Evolutionary conservation across 2,113 vertebrate genomes (phyloP), one percentile per base, ranked within the genome.

Genomic region (Pomatorhinus ruficollis): DNA sequence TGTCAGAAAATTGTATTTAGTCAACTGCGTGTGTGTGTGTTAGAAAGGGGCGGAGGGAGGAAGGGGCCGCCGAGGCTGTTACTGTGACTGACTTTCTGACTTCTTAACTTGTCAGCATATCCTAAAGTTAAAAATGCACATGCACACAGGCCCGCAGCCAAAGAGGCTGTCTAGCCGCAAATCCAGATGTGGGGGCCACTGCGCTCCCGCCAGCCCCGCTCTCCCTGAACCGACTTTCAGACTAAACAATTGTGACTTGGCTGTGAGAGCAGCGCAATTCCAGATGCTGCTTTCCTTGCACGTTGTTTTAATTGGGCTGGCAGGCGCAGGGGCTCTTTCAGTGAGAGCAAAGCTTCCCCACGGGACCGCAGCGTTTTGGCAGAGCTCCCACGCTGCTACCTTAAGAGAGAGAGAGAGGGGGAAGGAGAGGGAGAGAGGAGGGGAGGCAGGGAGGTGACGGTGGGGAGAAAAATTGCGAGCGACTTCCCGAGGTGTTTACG

Each of bases 231-330:
- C 96, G 97, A 97, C 97, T 98, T 98, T 98, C 98, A 99, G 99
- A 99, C 99, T 99, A 99, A 99, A 99, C 99, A 99, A 99, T 99
- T 98, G 98, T 98, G 98, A 98, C 99, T 99, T 98, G 98, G 98
- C 99, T 99, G 98, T 98, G 98, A 99, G 98, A 98, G 98, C 98
- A 98, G 98, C 98, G 98, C 98, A 98, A 98, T 98, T 99, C 99
- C 99, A 99, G 99, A 99, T 99, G 99, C 98, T 97, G 98, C 97
- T 98, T 97, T 98, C 98, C 98, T 96, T 94, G 97, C 97, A 97
- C 98, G 87, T 98, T 97, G 97, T 97, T 98, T 98, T 98, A 98
- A 98, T 98, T 98, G 98, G 98, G 98, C 98, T 98, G 98, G 97
- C 98, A 98, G 98, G 98, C 98, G 98, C 97, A 96, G 97, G 98